These are phyloP conservation scores for Chiloscyllium punctatum DNA, from an alignment of 2,797 vertebrate species.

Conservation along the genomic window DNA sequence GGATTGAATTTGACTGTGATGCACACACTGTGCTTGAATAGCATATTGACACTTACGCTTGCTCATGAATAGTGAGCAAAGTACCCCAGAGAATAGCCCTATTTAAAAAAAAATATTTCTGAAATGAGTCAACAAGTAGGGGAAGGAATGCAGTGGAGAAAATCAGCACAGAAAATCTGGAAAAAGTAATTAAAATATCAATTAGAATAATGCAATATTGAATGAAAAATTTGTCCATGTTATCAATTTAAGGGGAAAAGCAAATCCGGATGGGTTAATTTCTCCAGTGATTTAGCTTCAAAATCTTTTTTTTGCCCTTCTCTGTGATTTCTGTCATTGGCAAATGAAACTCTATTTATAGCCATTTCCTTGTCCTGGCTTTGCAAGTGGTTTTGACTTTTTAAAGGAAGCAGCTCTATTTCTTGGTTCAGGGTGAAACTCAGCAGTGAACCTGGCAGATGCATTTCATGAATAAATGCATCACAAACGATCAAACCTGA, in stretches of 20 bases:
- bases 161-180: background rate
- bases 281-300: background rate
- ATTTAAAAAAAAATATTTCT: too few relatives aligned
- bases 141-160: background rate
- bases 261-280: background rate
- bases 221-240: background rate
- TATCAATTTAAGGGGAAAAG: background rate
- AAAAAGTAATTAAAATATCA: background rate
- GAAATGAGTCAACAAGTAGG: background rate
- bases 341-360: background rate
- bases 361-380: background rate
- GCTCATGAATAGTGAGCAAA: background rate
- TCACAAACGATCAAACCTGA: background rate
- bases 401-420: background rate
- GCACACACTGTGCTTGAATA: background rate
- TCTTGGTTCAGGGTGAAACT: background rate
- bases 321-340: background rate
- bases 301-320: background rate
- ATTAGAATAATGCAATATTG: background rate
- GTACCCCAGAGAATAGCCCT: background rate
- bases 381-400: background rate
- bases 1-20: background rate
- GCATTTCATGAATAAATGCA: background rate
- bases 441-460: constrained; percentile 9
- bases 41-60: background rate